Evolutionary conservation across 1,140 invertebrate species (phyloP).

Genomic region (Eueides isabella): DNA sequence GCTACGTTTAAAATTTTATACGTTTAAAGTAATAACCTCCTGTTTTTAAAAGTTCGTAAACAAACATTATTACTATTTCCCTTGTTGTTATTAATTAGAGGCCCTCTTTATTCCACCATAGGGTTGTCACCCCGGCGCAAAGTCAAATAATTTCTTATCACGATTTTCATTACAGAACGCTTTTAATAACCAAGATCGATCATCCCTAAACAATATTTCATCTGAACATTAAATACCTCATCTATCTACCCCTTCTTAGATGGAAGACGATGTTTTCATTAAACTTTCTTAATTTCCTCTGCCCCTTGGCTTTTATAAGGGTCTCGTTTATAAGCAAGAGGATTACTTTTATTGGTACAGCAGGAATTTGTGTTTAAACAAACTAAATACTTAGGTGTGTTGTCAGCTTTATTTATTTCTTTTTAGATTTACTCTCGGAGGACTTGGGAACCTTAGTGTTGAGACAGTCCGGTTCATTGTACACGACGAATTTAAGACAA

Average conservation of each 20-base stretch:
- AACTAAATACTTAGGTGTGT: background rate
- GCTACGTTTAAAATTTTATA: too few relatives aligned
- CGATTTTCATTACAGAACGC: background rate
- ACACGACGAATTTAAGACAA: too few relatives aligned
- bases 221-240: conserved; percentile 17
- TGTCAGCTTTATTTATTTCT: background rate
- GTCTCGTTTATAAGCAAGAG: conserved; percentile 25
- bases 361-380: conserved; percentile 1
- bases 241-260: conserved; percentile 26
- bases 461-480: too few relatives aligned
- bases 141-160: conserved; percentile 10
- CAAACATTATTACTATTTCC: too few relatives aligned
- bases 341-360: conserved; percentile 31
- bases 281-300: conserved; percentile 54
- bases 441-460: too few relatives aligned
- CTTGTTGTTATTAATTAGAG: background rate
- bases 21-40: too few relatives aligned
- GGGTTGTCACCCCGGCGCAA: background rate
- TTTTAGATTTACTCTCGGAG: too few relatives aligned
- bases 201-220: conserved; percentile 14
- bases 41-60: too few relatives aligned
- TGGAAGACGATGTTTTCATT: conserved; percentile 54
- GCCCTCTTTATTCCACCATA: background rate
- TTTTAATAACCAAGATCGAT: conserved; percentile 15
- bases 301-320: conserved; percentile 33